A percentile compares a stretch with the other conserved stretches of the same genome.
Evolutionary conservation across 2,113 vertebrate species (phyloP).

Genomic region (Indri indri): DNA sequence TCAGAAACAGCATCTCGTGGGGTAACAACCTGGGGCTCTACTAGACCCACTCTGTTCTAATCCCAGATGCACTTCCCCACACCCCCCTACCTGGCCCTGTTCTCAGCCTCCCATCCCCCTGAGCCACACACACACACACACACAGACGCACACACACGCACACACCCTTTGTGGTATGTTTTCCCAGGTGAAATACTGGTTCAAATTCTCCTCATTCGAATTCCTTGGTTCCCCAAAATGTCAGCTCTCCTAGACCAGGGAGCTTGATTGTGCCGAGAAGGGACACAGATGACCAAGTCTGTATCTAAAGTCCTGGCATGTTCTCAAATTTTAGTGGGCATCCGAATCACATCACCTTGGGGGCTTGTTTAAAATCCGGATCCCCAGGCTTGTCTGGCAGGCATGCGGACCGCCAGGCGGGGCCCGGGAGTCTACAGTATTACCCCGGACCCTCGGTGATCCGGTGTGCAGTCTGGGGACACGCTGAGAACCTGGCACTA

Average conservation of each 20-base stretch:
- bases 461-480: no score
- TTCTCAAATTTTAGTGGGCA: not conserved
- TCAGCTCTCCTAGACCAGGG: not conserved
- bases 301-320: not conserved
- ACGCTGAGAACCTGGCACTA: not conserved
- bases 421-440: not conserved
- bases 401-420: no score
- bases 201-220: not conserved
- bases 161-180: not conserved
- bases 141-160: no score
- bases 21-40: not conserved
- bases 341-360: not conserved
- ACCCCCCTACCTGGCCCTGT: no score
- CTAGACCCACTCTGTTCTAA: not conserved
- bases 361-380: not conserved
- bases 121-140: not conserved
- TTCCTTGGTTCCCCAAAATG: not conserved
- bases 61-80: not conserved
- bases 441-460: not conserved
- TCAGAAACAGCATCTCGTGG: accelerated
- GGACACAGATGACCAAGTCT: not conserved
- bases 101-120: not conserved
- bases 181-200: not conserved
- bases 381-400: not conserved
- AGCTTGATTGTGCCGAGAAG: not conserved